Base-by-base conservation (phyloP, 2,888 invertebrate species). In the Cantharis lateralis region DNA sequence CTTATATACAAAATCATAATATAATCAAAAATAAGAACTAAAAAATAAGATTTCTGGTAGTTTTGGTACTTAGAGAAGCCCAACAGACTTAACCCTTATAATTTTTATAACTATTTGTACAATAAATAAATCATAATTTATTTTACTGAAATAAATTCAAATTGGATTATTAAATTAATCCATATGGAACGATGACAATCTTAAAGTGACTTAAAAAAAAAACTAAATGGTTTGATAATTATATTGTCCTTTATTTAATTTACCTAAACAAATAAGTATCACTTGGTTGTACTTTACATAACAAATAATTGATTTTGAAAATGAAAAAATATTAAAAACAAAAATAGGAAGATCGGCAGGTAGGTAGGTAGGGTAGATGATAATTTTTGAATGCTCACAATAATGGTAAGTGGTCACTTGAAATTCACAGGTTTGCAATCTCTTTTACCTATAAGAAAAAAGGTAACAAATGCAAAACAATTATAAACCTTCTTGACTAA, bases 351-450 rank as follows among this genome's bases (percentile, higher is more conserved):
- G n/a, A 9, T 48, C 1, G n/a, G 5, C 5, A 48, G 48, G n/a
- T n/a, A 48, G 7, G 48, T 24, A 24, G 24, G 24, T 24, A 24
- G 18, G 16, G 20, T 69, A 62, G 62, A n/a, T n/a, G 68, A 62
- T 71, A n/a, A n/a, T n/a, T n/a, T 15, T 87, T 87, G 87, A 87
- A 88, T 87, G 87, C 88, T 88, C 87, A 88, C 88, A 87, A 85
- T 87, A 85, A 85, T 85, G 86, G 86, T 86, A 87, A 84, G 84
- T 63, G 63, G 18, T 15, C 24, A 20, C 64, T 66, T 66, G 64
- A 20, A 66, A 18, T 24, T 66, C 24, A 20, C n/a, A 66, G 64
- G 64, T 66, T 20, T 66, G 24, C 13, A 66, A 24, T 66, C n/a
- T 66, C 18, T n/a, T 20, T 15, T 20, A 24, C 16, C 48, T 48